Conservation (phyloP, 2,113 vertebrate species). For the Anoplopoma fimbria region DNA sequence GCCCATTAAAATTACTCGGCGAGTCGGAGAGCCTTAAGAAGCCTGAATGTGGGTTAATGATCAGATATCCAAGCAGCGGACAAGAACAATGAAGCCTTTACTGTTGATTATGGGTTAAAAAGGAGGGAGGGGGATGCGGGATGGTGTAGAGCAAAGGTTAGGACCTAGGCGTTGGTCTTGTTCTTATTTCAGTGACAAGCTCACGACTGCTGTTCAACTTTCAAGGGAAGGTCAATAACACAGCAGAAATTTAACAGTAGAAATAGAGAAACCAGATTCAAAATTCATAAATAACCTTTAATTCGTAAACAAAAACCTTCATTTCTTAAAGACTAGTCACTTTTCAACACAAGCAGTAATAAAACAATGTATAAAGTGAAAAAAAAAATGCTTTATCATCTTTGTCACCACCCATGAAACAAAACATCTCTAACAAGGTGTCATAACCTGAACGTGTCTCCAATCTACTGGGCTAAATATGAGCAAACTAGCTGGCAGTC, state of each 20-base stretch:
- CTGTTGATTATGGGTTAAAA: conserved; percentile 76
- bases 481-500: conserved; percentile 27
- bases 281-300: not conserved
- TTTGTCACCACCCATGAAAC: not conserved
- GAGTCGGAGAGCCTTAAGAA: conserved; percentile 68
- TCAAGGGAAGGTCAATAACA: not conserved
- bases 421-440: conserved; percentile 25
- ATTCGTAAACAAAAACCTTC: not conserved
- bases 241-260: not conserved
- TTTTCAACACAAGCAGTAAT: not conserved
- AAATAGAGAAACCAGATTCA: not conserved
- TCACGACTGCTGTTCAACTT: conserved; percentile 55
- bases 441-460: conserved; percentile 32
- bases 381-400: conserved; percentile 8
- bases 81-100: conserved; percentile 82
- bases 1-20: conserved; percentile 53
- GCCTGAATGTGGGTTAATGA: conserved; percentile 84
- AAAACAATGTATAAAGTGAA: not conserved
- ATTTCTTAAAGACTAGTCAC: not conserved
- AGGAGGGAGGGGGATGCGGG: conserved; percentile 24
- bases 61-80: conserved; percentile 69
- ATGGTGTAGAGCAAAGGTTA: conserved; percentile 78
- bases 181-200: conserved; percentile 45
- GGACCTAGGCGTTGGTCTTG: conserved; percentile 60
- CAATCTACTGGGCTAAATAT: not conserved